Base-by-base conservation (phyloP, 2,888 invertebrate genomes). In the Drosophila fulvimacula region DNA sequence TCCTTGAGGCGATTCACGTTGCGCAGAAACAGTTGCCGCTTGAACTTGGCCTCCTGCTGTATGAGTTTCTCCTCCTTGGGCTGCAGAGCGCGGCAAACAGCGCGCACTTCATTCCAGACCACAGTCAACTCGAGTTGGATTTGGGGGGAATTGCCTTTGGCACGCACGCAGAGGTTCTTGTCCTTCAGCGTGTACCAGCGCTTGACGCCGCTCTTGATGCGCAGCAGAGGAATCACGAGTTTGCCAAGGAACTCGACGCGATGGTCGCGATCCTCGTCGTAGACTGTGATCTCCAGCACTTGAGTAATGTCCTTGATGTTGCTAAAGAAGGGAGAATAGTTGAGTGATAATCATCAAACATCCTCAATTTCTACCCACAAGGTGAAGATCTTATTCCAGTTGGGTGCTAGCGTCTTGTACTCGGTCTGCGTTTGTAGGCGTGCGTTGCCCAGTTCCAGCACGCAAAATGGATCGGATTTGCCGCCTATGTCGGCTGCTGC, bases 381-480 rank as follows among this genome's bases (percentile, higher is more conserved):
- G 48, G 98, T 98, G 92, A 99, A 99, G 80, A 99, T 97, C 93
- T 99, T 99, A 93, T 98, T 98, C 99, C 99, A 99, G 78, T 96
- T 97, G 0, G 99, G 99, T 59, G 96, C 94, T 24, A 99, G 93
- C 0, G 99, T 99, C 93, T 99, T 99, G 92, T 99, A 99, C 92
- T 99, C 99, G 0, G 99, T 99, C 92, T 99, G 98, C 0, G 99
- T 99, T 92, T 99, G 99, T 38, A 99, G 93, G 56, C 99, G 95
- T 1, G 98, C 95, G 91, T 99, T 99, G 15, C 98, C 97, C 73
- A 99, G 93, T 91, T 99, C 99, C 21, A 99, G 92, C 0, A 99
- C 99, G 93, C 98, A 99, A 93, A 99, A 99, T 0, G 99, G 99
- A 93, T 99, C 99, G 51, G 98, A 98, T 92, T 99, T 99, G 3